Percentiles rank a stretch among this genome's conserved stretches.
Evolutionary conservation across 2,797 vertebrate genomes (phyloP).

Genomic region (Pitangus sulphuratus): DNA sequence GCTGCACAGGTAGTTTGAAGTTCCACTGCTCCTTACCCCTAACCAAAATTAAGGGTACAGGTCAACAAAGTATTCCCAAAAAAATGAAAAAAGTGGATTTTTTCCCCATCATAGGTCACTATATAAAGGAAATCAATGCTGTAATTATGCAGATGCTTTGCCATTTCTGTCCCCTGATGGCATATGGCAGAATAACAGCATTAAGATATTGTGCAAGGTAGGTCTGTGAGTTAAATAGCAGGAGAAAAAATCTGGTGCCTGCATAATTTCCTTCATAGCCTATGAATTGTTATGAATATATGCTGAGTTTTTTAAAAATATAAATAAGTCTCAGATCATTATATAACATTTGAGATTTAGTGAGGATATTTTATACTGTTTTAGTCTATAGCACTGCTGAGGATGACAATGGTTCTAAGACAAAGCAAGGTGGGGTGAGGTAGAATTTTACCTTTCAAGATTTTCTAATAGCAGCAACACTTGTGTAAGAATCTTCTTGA

Average conservation of each 20-base stretch:
- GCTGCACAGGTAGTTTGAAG: not conserved
- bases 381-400: not conserved
- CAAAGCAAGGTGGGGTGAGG: accelerated
- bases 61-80: not conserved
- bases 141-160: not conserved
- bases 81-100: accelerated
- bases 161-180: not conserved
- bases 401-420: not conserved
- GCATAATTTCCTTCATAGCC: not conserved
- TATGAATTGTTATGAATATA: not conserved
- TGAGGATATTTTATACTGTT: not conserved
- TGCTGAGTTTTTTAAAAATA: not conserved
- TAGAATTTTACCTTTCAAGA: not conserved
- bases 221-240: not conserved
- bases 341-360: not conserved
- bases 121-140: not conserved
- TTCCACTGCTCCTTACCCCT: not conserved
- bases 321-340: not conserved
- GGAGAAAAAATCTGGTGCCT: not conserved
- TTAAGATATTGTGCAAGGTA: not conserved
- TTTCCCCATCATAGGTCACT: not conserved
- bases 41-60: not conserved
- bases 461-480: not conserved
- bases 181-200: not conserved
- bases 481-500: not conserved